Conservation (phyloP, 1,140 invertebrate species). For the Aphidius gifuensis region DNA sequence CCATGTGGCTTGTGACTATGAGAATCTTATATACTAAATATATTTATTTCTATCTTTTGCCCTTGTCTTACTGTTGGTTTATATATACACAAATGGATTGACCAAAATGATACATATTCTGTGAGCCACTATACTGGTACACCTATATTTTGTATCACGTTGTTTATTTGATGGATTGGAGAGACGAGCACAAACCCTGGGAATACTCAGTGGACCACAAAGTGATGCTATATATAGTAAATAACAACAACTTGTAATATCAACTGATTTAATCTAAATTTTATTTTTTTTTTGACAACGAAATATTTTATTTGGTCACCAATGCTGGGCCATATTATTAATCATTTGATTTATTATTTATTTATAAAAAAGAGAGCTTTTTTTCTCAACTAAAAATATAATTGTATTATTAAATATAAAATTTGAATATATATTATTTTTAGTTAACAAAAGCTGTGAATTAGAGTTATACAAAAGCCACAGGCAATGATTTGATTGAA, state of each 20-base stretch:
- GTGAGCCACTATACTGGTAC: background rate
- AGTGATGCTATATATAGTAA: background rate
- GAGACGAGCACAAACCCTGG: background rate
- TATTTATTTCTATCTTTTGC: background rate
- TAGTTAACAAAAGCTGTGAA: too few species aligned
- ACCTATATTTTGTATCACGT: background rate
- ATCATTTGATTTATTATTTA: too few species aligned
- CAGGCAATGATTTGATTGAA: background rate
- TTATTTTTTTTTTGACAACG: too few species aligned
- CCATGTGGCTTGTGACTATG: background rate
- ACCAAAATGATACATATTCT: conserved; percentile 6
- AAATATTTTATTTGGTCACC: too few species aligned
- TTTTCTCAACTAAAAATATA: too few species aligned
- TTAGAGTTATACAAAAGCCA: background rate
- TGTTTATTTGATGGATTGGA: conserved; percentile 16
- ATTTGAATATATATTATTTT: too few species aligned
- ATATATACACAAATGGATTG: too few species aligned
- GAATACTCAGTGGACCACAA: conserved; percentile 2
- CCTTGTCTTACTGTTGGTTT: background rate
- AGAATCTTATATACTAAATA: background rate
- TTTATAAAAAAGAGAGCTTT: too few species aligned
- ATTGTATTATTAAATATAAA: too few species aligned
- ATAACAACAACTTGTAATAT: background rate
- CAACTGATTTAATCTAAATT: too few species aligned
- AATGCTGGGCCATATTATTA: too few species aligned